Evolutionary conservation across 2,888 invertebrate genomes (phyloP), one percentile per base, ranked within the genome.

Genomic region (Pimpla rufipes): DNA sequence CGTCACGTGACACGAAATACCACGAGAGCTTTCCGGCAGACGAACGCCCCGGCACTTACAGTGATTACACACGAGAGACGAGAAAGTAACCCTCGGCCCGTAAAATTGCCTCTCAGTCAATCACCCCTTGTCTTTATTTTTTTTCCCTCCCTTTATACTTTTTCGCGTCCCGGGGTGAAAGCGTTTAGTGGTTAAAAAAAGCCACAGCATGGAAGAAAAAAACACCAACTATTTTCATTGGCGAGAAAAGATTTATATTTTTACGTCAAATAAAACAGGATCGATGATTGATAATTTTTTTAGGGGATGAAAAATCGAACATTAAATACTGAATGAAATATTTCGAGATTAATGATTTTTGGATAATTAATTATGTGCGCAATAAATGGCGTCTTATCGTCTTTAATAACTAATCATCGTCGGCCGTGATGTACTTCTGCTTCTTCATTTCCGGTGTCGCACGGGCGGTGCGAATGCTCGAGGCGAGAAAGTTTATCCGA

Each of bases 101-200:
- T 84, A 81, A 89, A 87, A 88, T 88, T 87, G 84, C 85, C 83
- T 84, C 84, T 85, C 86, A 73, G 85, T 87, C 88, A 85, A 87
- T 88, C 86, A 89, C 62, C 52, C 59, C 64, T 50, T 55, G 16
- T 57, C 73, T 73, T 47, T 16, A 21, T 75, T 66, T 66, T 42
- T 52, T 52, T 52, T 18, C 6, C n/a, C 13, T 29, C 37, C 5
- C 16, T 37, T 29, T 35, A 5, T 8, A 37, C 37, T 16, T 37
- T 35, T 8, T 8, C 13, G 45, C 64, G n/a, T 66, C 55, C 71
- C 6, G 23, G n/a, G 35, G 64, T 67, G 37, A 37, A 47, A 67
- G 13, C 16, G 35, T 23, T 55, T 7, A 37, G 6, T 6, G n/a
- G 37, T 11, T n/a, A 57, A 35, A 45, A 45, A 71, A 21, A 68